These are phyloP conservation scores for Drosophila carrolli DNA, from an alignment of 1,140 invertebrate species.

Conservation along the genomic window DNA sequence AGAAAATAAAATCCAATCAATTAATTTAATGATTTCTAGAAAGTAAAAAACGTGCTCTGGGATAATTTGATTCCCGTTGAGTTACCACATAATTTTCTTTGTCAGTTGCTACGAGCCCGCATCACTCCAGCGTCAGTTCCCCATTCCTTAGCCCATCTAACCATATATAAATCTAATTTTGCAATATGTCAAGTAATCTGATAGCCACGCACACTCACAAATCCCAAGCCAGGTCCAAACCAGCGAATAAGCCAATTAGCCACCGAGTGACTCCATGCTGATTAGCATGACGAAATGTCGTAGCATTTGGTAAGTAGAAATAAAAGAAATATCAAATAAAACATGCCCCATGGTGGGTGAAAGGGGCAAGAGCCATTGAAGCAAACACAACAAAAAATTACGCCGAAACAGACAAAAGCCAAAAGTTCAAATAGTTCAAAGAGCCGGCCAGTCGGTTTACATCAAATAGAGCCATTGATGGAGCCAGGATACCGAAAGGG, in stretches of 20 bases:
- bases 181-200: constrained; percentile 51
- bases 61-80: background rate
- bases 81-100: constrained; percentile 1
- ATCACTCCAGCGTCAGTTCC: constrained; percentile 16
- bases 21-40: background rate
- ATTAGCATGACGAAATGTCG: constrained; percentile 81
- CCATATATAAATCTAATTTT: constrained; percentile 48
- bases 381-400: background rate
- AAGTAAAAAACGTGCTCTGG: constrained; percentile 7
- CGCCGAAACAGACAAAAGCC: constrained; percentile 52
- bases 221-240: constrained; percentile 21
- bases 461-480: constrained; percentile 72
- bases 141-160: constrained; percentile 28
- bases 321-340: constrained; percentile 41
- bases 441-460: constrained; percentile 60
- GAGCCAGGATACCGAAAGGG: constrained; percentile 32
- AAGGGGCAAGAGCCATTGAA: constrained; percentile 22
- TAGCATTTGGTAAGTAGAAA: constrained; percentile 55
- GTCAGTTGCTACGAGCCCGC: constrained; percentile 6
- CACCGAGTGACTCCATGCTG: constrained; percentile 64
- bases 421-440: constrained; percentile 75
- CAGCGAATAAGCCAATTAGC: constrained; percentile 65
- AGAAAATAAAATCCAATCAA: background rate
- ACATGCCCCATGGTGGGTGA: constrained; percentile 59
- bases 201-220: constrained; percentile 32